phyloP scores from a whole-genome alignment of 2,888 invertebrate genomes.

The Stramonita haemastoma region DNA sequence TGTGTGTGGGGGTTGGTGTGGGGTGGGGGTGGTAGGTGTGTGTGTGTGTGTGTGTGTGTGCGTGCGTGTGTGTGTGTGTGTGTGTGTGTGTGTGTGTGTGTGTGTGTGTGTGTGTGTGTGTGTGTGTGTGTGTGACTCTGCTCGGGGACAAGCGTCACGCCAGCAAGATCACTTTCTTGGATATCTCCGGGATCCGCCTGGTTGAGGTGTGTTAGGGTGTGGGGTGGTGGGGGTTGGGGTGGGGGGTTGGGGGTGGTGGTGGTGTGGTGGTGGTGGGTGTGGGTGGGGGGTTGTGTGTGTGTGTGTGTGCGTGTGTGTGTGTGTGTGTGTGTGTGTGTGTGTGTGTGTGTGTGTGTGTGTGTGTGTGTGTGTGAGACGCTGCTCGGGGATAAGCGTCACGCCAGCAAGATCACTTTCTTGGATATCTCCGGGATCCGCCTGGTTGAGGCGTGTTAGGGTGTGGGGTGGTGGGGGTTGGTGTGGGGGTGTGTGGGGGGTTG shows the following conservation, averaged over 20 bases:
- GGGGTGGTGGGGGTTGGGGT: background rate
- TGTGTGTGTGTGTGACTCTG: constrained; percentile 42
- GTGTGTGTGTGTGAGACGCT: too few species aligned
- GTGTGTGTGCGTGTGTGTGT: too few species aligned
- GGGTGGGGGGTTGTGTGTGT: too few species aligned
- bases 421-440: constrained; percentile 66
- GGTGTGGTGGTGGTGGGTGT: too few species aligned
- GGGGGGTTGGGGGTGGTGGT: too few species aligned
- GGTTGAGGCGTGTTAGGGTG: constrained; percentile 52
- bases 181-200: constrained; percentile 65
- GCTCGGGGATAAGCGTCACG: constrained; percentile 66
- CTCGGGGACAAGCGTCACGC: constrained; percentile 67
- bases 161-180: constrained; percentile 62
- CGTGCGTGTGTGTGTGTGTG: background rate
- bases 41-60: background rate
- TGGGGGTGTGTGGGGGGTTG: background rate
- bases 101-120: too few species aligned
- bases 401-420: constrained; percentile 62
- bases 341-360: too few species aligned
- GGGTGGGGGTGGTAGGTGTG: background rate
- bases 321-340: too few species aligned
- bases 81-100: too few species aligned
- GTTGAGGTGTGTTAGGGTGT: constrained; percentile 52
- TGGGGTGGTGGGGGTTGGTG: background rate
- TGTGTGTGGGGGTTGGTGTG: background rate